Conservation (phyloP, 2,888 invertebrate genomes). For the Lypha dubia region DNA sequence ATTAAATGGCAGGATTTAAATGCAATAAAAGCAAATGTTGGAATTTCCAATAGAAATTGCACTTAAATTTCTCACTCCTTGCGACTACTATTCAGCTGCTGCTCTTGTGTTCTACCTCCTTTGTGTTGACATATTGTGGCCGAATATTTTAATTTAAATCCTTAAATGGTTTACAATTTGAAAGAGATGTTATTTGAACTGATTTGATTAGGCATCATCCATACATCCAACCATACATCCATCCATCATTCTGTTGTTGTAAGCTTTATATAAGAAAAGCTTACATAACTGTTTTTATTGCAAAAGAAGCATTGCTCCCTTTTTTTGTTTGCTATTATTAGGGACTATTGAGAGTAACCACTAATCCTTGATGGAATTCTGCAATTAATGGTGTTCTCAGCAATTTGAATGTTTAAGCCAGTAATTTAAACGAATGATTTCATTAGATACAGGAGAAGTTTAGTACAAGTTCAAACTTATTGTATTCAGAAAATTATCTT, state of each 20-base stretch:
- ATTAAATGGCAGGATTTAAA: conserved; percentile 61
- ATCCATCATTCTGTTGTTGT: conserved; percentile 77
- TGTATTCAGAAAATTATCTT: too few species aligned
- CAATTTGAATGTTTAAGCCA: conserved; percentile 19
- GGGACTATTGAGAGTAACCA: conserved; percentile 70
- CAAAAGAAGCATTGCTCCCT: conserved; percentile 31
- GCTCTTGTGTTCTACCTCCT: not conserved
- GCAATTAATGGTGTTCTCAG: conserved; percentile 38
- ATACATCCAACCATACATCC: too few species aligned
- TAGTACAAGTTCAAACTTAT: too few species aligned
- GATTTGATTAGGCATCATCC: conserved; percentile 82
- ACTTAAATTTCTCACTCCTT: conserved; percentile 54
- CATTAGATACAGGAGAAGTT: not conserved
- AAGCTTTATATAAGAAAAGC: conserved; percentile 38
- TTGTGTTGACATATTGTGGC: conserved; percentile 70
- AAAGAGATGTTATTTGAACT: conserved; percentile 75
- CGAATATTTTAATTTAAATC: conserved; percentile 67
- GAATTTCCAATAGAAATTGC: conserved; percentile 63
- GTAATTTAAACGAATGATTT: conserved; percentile 19
- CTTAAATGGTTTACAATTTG: conserved; percentile 70
- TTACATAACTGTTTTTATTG: conserved; percentile 32
- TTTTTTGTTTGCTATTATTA: conserved; percentile 40
- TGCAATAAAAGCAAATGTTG: conserved; percentile 74
- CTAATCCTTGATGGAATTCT: conserved; percentile 73
- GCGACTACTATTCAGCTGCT: not conserved